A percentile compares a stretch with the other conserved stretches of the same genome.
phyloP scores from a whole-genome alignment of 2,797 vertebrate genomes.

The Rhynchotus rufescens region DNA sequence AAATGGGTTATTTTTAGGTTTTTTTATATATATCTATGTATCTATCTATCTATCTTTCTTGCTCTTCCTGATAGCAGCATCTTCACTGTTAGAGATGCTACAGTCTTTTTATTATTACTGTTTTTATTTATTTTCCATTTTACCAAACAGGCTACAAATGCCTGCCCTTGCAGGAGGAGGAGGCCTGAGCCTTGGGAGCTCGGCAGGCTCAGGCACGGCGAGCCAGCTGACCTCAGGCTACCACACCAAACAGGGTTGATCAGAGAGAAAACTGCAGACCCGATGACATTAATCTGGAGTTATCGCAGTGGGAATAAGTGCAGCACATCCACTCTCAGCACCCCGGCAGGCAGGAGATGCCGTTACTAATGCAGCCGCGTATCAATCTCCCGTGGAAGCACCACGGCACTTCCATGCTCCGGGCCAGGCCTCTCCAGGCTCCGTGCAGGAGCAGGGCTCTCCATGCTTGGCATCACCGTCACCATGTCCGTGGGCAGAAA shows the following conservation, averaged over 20 bases:
- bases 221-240: neutral
- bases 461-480: neutral
- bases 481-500: neutral
- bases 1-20: neutral
- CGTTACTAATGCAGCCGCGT: neutral
- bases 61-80: neutral
- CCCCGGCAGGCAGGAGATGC: neutral
- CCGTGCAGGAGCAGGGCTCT: neutral
- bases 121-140: neutral
- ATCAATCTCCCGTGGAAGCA: fast-evolving
- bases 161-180: neutral
- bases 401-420: neutral
- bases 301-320: neutral
- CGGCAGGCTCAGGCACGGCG: neutral
- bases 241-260: neutral
- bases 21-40: neutral
- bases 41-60: neutral
- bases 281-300: neutral
- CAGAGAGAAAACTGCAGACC: neutral
- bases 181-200: neutral
- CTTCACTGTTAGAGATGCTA: neutral
- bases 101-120: neutral
- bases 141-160: neutral
- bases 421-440: neutral
- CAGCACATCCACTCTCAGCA: neutral